Percentiles rank a stretch among this genome's conserved stretches.
Evolutionary conservation across 2,113 vertebrate genomes (phyloP).

Genomic region (Mandrillus leucophaeus): DNA sequence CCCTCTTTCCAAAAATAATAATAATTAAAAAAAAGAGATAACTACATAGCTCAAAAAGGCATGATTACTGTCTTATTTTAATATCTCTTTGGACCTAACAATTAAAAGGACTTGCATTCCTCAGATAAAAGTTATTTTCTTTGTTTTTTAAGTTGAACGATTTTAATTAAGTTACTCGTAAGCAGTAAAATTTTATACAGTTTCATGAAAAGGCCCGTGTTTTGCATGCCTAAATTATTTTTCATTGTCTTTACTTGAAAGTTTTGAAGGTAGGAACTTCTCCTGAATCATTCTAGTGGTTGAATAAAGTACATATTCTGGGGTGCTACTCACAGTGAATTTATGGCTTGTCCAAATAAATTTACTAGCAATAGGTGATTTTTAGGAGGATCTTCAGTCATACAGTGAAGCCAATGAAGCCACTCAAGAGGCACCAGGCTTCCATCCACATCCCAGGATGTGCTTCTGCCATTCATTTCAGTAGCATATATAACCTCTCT

Average conservation of each 20-base stretch:
- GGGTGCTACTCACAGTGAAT: background rate
- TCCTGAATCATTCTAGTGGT: background rate
- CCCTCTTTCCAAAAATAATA: background rate
- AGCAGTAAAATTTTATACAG: too few species aligned
- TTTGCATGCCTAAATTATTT: background rate
- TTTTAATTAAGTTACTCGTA: too few species aligned
- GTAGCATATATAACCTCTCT: background rate
- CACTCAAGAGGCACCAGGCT: background rate
- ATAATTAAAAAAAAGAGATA: too few species aligned
- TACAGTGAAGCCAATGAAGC: background rate
- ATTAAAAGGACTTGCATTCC: background rate
- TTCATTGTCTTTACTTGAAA: background rate
- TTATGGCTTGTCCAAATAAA: background rate
- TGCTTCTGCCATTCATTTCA: background rate
- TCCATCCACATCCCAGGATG: background rate
- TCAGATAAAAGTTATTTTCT: background rate
- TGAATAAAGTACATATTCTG: background rate
- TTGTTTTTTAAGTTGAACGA: background rate
- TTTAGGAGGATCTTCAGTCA: background rate
- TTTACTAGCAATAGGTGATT: background rate
- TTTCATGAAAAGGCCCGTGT: background rate
- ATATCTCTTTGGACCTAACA: background rate
- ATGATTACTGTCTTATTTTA: background rate
- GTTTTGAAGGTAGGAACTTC: background rate
- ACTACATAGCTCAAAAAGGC: background rate